Evolutionary conservation across 2,888 invertebrate species (phyloP).

Genomic region (Camptogramma bilineatum): DNA sequence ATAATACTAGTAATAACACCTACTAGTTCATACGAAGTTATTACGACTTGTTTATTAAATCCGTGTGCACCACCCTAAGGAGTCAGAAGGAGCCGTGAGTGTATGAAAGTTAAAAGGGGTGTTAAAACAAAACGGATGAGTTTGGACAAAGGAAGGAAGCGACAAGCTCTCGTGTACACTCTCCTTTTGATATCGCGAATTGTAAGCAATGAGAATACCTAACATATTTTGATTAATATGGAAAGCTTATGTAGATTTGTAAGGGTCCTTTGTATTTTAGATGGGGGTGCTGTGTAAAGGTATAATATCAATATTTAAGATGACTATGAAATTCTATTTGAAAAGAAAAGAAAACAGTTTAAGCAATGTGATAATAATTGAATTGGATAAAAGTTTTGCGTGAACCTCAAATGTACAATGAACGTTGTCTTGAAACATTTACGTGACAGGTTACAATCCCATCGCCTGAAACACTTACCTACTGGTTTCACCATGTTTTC

Average conservation of each 20-base stretch:
- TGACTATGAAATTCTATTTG: background rate
- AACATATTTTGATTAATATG: slow-evolving; percentile 83
- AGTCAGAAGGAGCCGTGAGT: slow-evolving; percentile 70
- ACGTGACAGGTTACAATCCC: too few species aligned
- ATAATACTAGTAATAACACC: too few species aligned
- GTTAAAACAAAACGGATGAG: slow-evolving; percentile 85
- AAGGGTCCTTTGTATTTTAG: slow-evolving; percentile 43
- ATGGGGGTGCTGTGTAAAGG: slow-evolving; percentile 31
- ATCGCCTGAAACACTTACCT: too few species aligned
- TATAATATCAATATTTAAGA: background rate
- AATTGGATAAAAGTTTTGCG: background rate
- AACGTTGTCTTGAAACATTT: too few species aligned
- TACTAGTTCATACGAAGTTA: background rate
- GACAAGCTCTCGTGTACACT: slow-evolving; percentile 66
- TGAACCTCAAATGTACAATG: background rate
- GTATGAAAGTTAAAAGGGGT: slow-evolving; percentile 82
- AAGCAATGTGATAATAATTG: background rate
- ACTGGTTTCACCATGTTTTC: too few species aligned
- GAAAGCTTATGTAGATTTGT: slow-evolving; percentile 43
- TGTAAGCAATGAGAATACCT: slow-evolving; percentile 68
- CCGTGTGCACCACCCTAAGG: slow-evolving; percentile 55
- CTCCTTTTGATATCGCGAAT: slow-evolving; percentile 76
- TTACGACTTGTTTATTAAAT: slow-evolving; percentile 5
- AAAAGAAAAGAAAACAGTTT: too few species aligned
- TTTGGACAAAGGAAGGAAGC: slow-evolving; percentile 83